phyloP scores from a whole-genome alignment of 2,113 vertebrate species.

The Numenius arquata region DNA sequence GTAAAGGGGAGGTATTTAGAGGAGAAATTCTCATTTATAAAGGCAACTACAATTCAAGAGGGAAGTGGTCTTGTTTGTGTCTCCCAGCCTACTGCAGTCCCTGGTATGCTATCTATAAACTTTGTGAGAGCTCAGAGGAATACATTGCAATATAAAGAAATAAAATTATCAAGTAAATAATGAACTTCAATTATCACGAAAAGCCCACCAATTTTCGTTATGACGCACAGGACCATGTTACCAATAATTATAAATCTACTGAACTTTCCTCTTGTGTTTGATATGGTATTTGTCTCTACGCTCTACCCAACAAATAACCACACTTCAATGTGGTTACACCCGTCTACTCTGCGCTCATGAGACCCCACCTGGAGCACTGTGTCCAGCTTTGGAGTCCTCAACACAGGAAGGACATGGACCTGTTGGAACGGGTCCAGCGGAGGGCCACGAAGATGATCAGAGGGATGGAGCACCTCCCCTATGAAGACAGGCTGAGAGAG shows the following conservation, averaged over 20 bases:
- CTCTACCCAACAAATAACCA: not conserved
- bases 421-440: no score
- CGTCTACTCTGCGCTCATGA: no score
- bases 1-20: not conserved
- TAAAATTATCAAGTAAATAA: not conserved
- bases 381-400: no score
- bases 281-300: not conserved
- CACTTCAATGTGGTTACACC: no score
- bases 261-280: not conserved
- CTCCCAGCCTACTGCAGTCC: not conserved
- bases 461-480: no score
- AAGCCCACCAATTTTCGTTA: fast-evolving
- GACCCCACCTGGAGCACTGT: no score
- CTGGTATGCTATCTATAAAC: not conserved
- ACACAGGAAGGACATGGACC: no score
- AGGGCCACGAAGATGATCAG: no score
- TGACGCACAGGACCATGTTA: not conserved
- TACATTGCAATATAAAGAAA: not conserved
- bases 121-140: not conserved
- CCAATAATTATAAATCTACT: not conserved
- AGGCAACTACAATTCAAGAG: not conserved
- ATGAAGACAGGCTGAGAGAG: no score
- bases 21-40: not conserved
- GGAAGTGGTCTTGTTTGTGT: not conserved
- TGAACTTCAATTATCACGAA: not conserved